Evolutionary conservation across 2,888 invertebrate species (phyloP).

Genomic region (Chydorus sphaericus): DNA sequence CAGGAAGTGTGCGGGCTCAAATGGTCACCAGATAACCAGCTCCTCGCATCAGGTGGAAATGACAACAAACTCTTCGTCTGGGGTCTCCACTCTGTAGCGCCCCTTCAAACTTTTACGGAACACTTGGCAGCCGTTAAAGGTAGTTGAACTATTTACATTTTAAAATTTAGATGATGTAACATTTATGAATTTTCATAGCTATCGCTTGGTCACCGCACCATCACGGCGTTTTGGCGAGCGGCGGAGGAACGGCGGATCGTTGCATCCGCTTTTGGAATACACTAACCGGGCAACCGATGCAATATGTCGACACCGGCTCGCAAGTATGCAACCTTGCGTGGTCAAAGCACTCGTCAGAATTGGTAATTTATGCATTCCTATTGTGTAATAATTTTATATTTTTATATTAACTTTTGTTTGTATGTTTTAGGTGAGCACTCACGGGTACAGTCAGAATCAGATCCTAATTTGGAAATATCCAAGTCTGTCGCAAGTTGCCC

Average conservation of each 20-base stretch:
- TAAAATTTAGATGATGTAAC: background rate
- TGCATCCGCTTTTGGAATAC: constrained; percentile 98
- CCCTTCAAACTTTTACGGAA: constrained; percentile 89
- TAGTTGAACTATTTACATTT: constrained; percentile 16
- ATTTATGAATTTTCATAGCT: constrained; percentile 34
- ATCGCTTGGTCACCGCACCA: constrained; percentile 99
- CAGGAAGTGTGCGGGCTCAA: constrained; percentile 95
- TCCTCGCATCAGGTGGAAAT: constrained; percentile 95
- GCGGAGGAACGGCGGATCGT: constrained; percentile 98
- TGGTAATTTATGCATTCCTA: constrained; percentile 41
- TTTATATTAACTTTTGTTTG: background rate
- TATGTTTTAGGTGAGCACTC: constrained; percentile 53
- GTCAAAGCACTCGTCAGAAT: constrained; percentile 95
- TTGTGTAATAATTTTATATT: background rate
- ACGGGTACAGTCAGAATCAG: constrained; percentile 97
- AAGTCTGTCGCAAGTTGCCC: constrained; percentile 88
- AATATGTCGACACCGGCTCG: constrained; percentile 92
- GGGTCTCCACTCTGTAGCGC: constrained; percentile 69
- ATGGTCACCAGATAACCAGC: constrained; percentile 96
- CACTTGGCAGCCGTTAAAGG: constrained; percentile 90
- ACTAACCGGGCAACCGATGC: constrained; percentile 92
- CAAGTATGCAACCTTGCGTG: constrained; percentile 97
- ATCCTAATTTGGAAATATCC: constrained; percentile 99
- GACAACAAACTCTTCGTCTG: constrained; percentile 91
- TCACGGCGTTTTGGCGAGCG: constrained; percentile 86